These are phyloP conservation scores for Hypsibius dujardini DNA, from an alignment of 1,140 invertebrate species.

Conservation along the genomic window DNA sequence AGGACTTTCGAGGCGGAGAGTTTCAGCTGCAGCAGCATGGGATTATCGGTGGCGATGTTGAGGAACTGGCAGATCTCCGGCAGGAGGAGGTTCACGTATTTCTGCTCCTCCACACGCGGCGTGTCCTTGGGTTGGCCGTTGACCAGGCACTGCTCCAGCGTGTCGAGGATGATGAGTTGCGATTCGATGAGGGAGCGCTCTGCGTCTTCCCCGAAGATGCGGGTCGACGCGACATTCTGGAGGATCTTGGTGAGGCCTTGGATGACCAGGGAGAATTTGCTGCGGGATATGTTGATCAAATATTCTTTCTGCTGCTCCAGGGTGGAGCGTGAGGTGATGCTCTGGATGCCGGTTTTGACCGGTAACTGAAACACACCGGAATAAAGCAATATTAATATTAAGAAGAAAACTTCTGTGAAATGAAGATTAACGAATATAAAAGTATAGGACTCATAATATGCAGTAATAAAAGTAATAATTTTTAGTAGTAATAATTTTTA, in stretches of 20 bases:
- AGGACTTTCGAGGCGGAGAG: constrained; percentile 79
- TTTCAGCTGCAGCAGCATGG: constrained; percentile 60
- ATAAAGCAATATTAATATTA: constrained; percentile 21
- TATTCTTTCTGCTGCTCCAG: constrained; percentile 88
- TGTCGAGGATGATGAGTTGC: constrained; percentile 84
- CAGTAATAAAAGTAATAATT: no score
- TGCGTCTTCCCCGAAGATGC: constrained; percentile 2
- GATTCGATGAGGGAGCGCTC: constrained; percentile 44
- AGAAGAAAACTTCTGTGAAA: background rate
- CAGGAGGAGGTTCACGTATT: constrained; percentile 80
- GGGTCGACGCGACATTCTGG: constrained; percentile 45
- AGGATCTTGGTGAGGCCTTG: constrained; percentile 84
- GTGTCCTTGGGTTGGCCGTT: constrained; percentile 59
- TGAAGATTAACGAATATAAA: background rate
- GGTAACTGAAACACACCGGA: constrained; percentile 60
- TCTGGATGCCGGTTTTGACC: constrained; percentile 73
- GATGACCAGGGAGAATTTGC: constrained; percentile 80
- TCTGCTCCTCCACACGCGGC: constrained; percentile 67
- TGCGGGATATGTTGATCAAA: constrained; percentile 77
- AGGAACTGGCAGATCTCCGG: constrained; percentile 64
- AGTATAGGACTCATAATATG: background rate
- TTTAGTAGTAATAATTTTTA: no score
- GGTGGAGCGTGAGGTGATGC: constrained; percentile 65
- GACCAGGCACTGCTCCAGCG: constrained; percentile 69
- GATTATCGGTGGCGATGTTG: constrained; percentile 52